Base-by-base conservation (phyloP, 2,113 vertebrate species). In the Orycteropus afer region DNA sequence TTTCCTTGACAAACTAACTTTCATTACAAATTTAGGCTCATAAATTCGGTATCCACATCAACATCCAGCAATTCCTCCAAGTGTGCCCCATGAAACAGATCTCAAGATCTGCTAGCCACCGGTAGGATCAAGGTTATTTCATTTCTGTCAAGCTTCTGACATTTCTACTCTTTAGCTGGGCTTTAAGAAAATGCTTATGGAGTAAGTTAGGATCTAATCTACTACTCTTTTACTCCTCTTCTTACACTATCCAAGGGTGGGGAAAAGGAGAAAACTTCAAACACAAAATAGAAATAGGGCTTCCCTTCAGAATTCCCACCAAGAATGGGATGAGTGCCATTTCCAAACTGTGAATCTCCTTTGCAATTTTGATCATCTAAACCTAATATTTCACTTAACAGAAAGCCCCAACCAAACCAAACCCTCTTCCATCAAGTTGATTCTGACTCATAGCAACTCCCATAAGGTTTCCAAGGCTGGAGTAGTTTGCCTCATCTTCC, bases 161-260 rank as follows among this genome's bases (percentile, higher is more conserved):
- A n/a, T 93, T 95, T 95, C 78, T 69, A 82, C 49, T 85, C 76
- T 94, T 74, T 85, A 61, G 27, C 29, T 83, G 47, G 51, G 27
- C 57, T 95, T 86, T 55, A 61, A 95, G 84, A 78, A 81, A 91
- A 95, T 51, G 82, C 74, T 42, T 82, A 29, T 3, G 86, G 29
- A 89, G 4, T 80, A 97, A 89, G 34, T 40, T 37, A 92, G 96
- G 73, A 88, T 5, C 59, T 9, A 91, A 92, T 79, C 87, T 81
- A 80, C 85, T 85, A 42, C 37, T 84, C 40, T 81, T 37, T 84
- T 95, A 79, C 63, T 95, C 65, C 55, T 90, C 73, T 84, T 55
- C 45, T 91, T 42, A 69, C 80, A 55, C 78, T 93, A 88, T 34
- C 67, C 79, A 85, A 89, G n/a, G 51, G 6, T 81, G 47, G 20